phyloP scores from a whole-genome alignment of 2,888 invertebrate species.

The Pristionchus entomophagus region DNA sequence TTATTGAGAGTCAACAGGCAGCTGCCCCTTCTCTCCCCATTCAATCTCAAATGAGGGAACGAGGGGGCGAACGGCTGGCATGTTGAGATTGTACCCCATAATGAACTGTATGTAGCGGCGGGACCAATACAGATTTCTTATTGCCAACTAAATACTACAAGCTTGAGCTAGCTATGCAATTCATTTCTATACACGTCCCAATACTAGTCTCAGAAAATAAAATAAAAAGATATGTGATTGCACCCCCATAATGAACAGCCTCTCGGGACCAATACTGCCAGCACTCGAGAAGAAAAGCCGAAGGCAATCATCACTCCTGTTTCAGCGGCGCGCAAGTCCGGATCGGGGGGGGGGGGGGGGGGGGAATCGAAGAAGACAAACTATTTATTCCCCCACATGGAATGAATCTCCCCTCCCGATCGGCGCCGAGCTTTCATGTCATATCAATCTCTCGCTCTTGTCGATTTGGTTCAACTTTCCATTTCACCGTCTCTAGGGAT shows the following conservation, averaged over 20 bases:
- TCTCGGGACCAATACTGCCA: too few species aligned
- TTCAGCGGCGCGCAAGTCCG: too few species aligned
- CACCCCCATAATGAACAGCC: not conserved
- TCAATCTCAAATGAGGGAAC: conserved; percentile 38
- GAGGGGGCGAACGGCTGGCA: not conserved
- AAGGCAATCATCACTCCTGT: too few species aligned
- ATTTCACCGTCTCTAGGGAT: not conserved
- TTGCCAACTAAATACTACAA: too few species aligned
- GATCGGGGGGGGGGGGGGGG: too few species aligned
- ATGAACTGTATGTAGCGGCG: not conserved
- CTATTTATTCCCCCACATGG: conserved; percentile 8
- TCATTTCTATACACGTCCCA: too few species aligned
- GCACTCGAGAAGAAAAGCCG: too few species aligned
- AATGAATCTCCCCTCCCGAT: not conserved
- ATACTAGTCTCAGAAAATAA: too few species aligned
- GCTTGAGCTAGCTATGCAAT: too few species aligned
- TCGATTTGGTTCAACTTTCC: conserved; percentile 40
- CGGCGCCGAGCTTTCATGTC: conserved; percentile 30
- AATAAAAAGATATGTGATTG: too few species aligned
- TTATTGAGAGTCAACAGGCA: conserved; percentile 41
- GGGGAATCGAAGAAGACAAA: not conserved
- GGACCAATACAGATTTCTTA: not conserved
- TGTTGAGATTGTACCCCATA: not conserved
- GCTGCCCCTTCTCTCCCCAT: not conserved
- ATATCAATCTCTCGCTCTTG: conserved; percentile 18